Conservation (phyloP, 2,113 vertebrate species). For the Pachycephala philippinensis region DNA sequence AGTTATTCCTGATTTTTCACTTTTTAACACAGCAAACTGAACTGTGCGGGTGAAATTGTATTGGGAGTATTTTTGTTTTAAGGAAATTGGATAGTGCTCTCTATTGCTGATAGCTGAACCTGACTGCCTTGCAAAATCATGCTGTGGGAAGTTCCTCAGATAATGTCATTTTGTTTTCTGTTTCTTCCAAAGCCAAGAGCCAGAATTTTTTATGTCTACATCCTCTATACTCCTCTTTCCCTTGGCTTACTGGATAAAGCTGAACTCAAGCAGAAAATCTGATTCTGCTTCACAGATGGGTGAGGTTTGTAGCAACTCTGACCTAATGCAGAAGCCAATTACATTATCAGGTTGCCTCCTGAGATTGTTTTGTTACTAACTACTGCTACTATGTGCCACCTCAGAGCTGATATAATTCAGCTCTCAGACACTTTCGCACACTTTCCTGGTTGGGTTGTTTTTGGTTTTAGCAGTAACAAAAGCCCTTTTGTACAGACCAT, state of each 20-base stretch:
- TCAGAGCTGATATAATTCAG: neutral
- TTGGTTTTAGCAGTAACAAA: neutral
- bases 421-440: neutral
- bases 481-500: neutral
- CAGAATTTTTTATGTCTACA: neutral
- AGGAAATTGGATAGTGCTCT: neutral
- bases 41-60: neutral
- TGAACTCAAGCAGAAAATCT: neutral
- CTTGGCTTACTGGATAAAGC: neutral
- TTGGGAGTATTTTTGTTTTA: neutral
- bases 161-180: neutral
- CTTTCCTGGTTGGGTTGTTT: neutral
- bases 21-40: neutral
- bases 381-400: neutral
- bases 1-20: neutral
- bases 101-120: neutral
- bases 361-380: neutral
- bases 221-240: neutral
- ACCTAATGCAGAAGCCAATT: neutral
- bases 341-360: neutral
- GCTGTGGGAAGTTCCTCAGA: neutral
- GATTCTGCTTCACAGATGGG: neutral
- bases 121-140: neutral
- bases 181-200: neutral
- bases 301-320: neutral